Conservation (phyloP, 2,888 invertebrate species). For the Luperina nickerlii region DNA sequence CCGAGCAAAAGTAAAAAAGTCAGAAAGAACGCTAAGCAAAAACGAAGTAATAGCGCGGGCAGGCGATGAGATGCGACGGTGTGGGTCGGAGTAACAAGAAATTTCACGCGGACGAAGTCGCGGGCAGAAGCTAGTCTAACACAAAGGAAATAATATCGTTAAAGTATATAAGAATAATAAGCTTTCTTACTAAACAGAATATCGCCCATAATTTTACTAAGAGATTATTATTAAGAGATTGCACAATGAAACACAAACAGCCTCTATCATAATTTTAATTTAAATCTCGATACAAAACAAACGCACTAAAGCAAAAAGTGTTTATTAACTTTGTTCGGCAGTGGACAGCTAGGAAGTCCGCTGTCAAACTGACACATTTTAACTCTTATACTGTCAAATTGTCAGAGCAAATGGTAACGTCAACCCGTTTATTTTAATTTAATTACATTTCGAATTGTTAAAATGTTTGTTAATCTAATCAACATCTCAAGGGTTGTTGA, state of each 20-base stretch:
- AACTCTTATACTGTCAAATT: slow-evolving; percentile 23
- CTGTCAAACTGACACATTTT: slow-evolving; percentile 30
- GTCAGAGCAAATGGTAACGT: slow-evolving; percentile 15
- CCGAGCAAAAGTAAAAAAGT: too few species aligned
- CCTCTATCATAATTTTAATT: slow-evolving; percentile 30
- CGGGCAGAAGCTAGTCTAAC: too few species aligned
- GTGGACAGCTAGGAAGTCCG: slow-evolving; percentile 15
- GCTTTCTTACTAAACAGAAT: slow-evolving; percentile 15
- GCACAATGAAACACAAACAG: slow-evolving; percentile 40
- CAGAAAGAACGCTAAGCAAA: too few species aligned
- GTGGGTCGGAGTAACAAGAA: too few species aligned
- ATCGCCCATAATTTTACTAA: too few species aligned
- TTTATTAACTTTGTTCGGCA: slow-evolving; percentile 23
- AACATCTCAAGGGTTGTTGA: slow-evolving; percentile 22
- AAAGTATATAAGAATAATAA: neutral
- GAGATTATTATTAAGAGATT: too few species aligned
- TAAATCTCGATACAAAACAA: slow-evolving; percentile 36
- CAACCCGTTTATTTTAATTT: slow-evolving; percentile 16
- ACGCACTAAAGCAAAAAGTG: slow-evolving; percentile 12
- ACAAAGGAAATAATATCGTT: neutral
- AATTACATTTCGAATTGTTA: slow-evolving; percentile 21
- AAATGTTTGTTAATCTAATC: slow-evolving; percentile 38
- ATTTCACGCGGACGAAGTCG: too few species aligned
- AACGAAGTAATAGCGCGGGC: too few species aligned
- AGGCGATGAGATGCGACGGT: too few species aligned